Evolutionary conservation across 2,888 invertebrate species (phyloP).

Genomic region (Steinernema scapterisci): DNA sequence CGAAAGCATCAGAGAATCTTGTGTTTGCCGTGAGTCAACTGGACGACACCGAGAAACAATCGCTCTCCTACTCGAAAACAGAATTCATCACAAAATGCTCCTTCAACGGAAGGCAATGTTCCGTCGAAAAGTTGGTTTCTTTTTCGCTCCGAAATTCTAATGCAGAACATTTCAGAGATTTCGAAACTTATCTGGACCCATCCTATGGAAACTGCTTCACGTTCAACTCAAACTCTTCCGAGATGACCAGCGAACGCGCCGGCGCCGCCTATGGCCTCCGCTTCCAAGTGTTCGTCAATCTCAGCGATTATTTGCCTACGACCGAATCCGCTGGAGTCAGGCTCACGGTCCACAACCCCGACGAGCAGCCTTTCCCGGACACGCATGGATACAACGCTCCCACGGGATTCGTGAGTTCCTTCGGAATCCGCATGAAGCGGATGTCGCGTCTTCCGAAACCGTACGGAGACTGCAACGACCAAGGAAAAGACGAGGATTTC

Average conservation of each 20-base stretch:
- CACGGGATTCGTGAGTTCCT: slow-evolving; percentile 64
- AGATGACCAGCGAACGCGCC: slow-evolving; percentile 59
- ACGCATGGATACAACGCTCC: slow-evolving; percentile 66
- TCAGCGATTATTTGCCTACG: slow-evolving; percentile 64
- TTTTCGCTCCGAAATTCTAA: not conserved
- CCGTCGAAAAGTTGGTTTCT: slow-evolving; percentile 58
- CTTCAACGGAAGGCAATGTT: slow-evolving; percentile 65
- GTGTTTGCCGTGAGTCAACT: slow-evolving; percentile 64
- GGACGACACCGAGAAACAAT: slow-evolving; percentile 45
- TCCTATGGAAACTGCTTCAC: slow-evolving; percentile 67
- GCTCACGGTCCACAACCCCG: slow-evolving; percentile 60
- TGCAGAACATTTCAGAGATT: slow-evolving; percentile 54
- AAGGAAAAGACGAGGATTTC: slow-evolving; percentile 61
- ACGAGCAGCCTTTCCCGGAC: slow-evolving; percentile 63
- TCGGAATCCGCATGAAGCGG: slow-evolving; percentile 65
- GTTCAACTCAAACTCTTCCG: slow-evolving; percentile 55
- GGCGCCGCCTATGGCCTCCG: slow-evolving; percentile 65
- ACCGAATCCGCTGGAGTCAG: slow-evolving; percentile 65
- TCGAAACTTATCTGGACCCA: slow-evolving; percentile 61
- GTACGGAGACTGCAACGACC: slow-evolving; percentile 63
- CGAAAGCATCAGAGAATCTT: slow-evolving; percentile 65
- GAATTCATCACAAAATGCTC: slow-evolving; percentile 66
- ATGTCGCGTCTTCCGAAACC: slow-evolving; percentile 63
- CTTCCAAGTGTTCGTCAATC: slow-evolving; percentile 65
- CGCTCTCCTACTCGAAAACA: slow-evolving; percentile 47